A percentile compares a stretch with the other conserved stretches of the same genome.
These are phyloP conservation scores for Seriola aureovittata DNA, from an alignment of 2,113 vertebrate genomes.

Conservation along the genomic window DNA sequence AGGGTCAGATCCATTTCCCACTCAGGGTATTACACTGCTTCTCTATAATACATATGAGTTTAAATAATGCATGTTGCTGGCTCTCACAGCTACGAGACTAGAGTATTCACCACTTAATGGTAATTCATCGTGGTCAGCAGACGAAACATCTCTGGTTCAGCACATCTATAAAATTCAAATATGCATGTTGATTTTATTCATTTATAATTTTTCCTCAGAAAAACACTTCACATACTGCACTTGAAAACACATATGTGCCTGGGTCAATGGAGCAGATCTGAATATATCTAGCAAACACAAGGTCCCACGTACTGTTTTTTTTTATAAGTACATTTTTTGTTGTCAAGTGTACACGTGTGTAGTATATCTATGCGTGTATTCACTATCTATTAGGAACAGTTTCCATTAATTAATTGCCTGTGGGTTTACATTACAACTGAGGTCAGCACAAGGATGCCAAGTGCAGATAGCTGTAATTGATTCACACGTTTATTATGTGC, in stretches of 20 bases:
- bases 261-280: background rate
- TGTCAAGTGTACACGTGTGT: background rate
- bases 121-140: background rate
- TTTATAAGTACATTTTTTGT: background rate
- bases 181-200: background rate
- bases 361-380: slow-evolving; percentile 16
- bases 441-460: slow-evolving; percentile 62
- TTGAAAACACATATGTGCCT: background rate
- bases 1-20: slow-evolving; percentile 45
- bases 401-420: slow-evolving; percentile 64
- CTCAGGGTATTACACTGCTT: slow-evolving; percentile 26
- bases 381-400: slow-evolving; percentile 43
- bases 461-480: slow-evolving; percentile 71
- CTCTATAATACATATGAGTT: slow-evolving; percentile 53
- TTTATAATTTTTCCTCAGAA: background rate
- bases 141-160: slow-evolving; percentile 1
- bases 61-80: slow-evolving; percentile 57
- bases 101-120: slow-evolving; percentile 39
- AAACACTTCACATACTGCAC: background rate
- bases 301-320: background rate
- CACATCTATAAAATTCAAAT: background rate
- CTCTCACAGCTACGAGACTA: slow-evolving; percentile 43
- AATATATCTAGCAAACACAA: background rate
- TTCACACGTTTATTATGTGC: slow-evolving; percentile 69
- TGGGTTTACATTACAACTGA: slow-evolving; percentile 66